Evolutionary conservation across 2,113 vertebrate genomes (phyloP), one percentile per base, ranked within the genome.

Genomic region (Chelonoidis abingdonii): DNA sequence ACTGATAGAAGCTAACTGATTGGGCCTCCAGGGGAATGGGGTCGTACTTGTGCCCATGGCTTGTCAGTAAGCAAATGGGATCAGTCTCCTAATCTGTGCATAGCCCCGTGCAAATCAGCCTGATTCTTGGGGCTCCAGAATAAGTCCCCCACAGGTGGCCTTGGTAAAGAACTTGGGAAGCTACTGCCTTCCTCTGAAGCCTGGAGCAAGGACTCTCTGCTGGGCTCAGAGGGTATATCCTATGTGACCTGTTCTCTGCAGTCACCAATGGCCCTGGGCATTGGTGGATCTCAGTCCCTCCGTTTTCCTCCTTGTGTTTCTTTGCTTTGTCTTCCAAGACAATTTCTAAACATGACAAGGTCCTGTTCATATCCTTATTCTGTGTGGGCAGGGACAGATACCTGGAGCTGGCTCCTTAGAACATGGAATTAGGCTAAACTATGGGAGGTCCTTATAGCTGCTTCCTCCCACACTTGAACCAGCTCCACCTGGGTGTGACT

Each of bases 391-490:
- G 95, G 83, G 92, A 72, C 31, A 52, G 29, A 89, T 47, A 47
- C 12, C 41, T 1, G 41, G 4, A 3, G 69, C 83, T 86, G 87
- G 88, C 78, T 94, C 89, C 35, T 65, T 1, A 72, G 56, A 91
- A 88, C 86, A 59, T 78, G 93, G 52, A 94, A 91, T 92, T 91
- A 53, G 35, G 86, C 75, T 3, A n/a, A 92, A 84, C 44, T 1
- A 53, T 96, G 95, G 96, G 97, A 96, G 95, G 97, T 88, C 84
- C 91, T 50, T 95, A 9, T 83, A 69, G 41, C 69, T 52, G 85
- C 86, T 96, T 93, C 96, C 97, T 96, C 94, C 95, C 95, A 31
- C 85, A 91, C 69, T 88, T 19, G 2, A n/a, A 19, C 81, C 54
- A 0, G 3, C 65, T 76, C 81, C 92, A 69, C 79, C 83, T 57